Conservation (phyloP, 2,113 vertebrate species). For the Halcyon malimbica region DNA sequence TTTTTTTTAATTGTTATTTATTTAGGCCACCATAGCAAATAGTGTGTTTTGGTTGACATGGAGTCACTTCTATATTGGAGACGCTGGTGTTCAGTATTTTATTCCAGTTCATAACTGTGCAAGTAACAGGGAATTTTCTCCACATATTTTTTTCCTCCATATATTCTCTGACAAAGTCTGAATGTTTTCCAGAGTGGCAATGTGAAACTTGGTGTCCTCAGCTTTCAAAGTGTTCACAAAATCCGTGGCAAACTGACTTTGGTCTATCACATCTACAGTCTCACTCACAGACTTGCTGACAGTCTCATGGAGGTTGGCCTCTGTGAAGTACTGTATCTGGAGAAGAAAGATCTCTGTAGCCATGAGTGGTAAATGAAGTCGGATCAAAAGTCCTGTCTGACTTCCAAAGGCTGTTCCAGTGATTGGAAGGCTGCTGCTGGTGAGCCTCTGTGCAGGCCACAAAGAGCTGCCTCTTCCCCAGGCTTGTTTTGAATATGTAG, state of each 20-base stretch:
- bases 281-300: slow-evolving; percentile 45
- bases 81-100: slow-evolving; percentile 35
- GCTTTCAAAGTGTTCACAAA: slow-evolving; percentile 67
- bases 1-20: background rate
- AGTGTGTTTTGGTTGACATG: background rate
- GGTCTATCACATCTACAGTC: slow-evolving; percentile 53
- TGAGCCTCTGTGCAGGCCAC: slow-evolving; percentile 46
- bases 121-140: slow-evolving; percentile 63
- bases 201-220: slow-evolving; percentile 67
- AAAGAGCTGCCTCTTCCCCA: slow-evolving; percentile 14
- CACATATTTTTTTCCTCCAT: background rate
- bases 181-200: slow-evolving; percentile 54
- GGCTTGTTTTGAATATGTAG: slow-evolving; percentile 3
- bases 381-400: slow-evolving; percentile 54
- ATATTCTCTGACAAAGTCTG: slow-evolving; percentile 55
- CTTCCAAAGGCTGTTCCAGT: slow-evolving; percentile 56
- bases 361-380: slow-evolving; percentile 1
- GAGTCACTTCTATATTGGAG: background rate
- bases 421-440: background rate
- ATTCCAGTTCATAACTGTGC: slow-evolving; percentile 51
- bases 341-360: background rate
- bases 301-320: slow-evolving; percentile 39
- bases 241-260: slow-evolving; percentile 55
- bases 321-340: slow-evolving; percentile 31
- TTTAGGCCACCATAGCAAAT: background rate